Evolutionary conservation across 2,797 vertebrate species (phyloP).

Genomic region (Smutsia temminckii): DNA sequence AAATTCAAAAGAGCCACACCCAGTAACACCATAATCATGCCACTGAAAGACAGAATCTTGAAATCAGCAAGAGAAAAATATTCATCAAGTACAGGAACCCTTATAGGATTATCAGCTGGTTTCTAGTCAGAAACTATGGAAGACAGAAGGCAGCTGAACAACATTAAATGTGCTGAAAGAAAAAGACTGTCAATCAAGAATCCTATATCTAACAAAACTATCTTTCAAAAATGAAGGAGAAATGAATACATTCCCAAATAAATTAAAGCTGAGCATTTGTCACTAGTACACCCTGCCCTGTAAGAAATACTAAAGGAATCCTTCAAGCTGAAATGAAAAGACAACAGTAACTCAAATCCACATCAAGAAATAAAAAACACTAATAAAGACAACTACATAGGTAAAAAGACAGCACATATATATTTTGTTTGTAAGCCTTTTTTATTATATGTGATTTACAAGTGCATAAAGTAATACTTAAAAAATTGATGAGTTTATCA

Average conservation of each 20-base stretch:
- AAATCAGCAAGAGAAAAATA: background rate
- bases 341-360: background rate
- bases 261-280: background rate
- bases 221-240: background rate
- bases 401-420: background rate
- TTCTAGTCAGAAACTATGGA: background rate
- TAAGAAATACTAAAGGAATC: background rate
- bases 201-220: background rate
- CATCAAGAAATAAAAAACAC: background rate
- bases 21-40: background rate
- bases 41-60: background rate
- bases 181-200: background rate
- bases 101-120: background rate
- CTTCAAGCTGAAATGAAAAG: background rate
- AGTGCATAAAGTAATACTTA: background rate
- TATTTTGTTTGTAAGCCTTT: background rate
- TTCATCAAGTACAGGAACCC: background rate
- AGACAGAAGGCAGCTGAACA: background rate
- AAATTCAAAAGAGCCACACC: background rate
- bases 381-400: background rate
- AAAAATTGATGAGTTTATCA: background rate
- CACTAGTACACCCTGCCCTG: background rate
- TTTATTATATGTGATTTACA: background rate
- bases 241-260: background rate
- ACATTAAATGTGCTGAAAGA: background rate